Evolutionary conservation across 2,113 vertebrate genomes (phyloP), one percentile per base, ranked within the genome.

Genomic region (Zosterops hypoxanthus): DNA sequence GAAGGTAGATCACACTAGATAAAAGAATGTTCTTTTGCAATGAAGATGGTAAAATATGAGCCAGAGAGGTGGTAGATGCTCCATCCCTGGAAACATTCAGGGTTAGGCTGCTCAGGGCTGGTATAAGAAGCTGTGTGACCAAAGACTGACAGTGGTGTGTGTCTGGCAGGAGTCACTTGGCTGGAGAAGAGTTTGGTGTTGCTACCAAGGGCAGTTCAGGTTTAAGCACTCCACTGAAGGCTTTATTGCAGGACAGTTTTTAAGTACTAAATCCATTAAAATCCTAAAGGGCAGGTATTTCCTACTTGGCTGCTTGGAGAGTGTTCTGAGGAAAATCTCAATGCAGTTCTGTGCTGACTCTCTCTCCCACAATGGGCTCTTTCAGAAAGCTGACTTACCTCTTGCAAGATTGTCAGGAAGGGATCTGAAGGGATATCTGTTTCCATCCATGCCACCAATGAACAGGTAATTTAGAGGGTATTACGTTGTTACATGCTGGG

Each of bases 11-110:
- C 10, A 29, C 10, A 13, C 6, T 33, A 33, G 22, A 18, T 7
- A 4, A 0, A 39, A 23, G 8, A 17, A 41, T 1, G 0, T 5
- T 36, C 3, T 49, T 82, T 59, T 59, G 5, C 5, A 0, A 1
- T 29, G 28, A 46, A 12, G 7, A 6, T 73, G 60, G 44, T 50
- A 25, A 53, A 17, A 13, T 24, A 2, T 5, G 46, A 52, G 8
- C 26, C 53, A 13, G 42, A 57, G 47, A 53, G 11, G 39, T 25
- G 28, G 24, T 12, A 11, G 26, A 3, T 29, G 18, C 8, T 5
- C 39, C 18, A 11, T 28, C 20, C 9, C 25, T 46, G 44, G 44
- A 25, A 55, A 9, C 8, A 5, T 19, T 49, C 11, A 5, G 8
- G 33, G 34, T 12, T 22, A 14, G 17, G 68, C 18, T 68, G 39